Conservation (phyloP, 2,888 invertebrate genomes). For the Melanostoma mellinum region DNA sequence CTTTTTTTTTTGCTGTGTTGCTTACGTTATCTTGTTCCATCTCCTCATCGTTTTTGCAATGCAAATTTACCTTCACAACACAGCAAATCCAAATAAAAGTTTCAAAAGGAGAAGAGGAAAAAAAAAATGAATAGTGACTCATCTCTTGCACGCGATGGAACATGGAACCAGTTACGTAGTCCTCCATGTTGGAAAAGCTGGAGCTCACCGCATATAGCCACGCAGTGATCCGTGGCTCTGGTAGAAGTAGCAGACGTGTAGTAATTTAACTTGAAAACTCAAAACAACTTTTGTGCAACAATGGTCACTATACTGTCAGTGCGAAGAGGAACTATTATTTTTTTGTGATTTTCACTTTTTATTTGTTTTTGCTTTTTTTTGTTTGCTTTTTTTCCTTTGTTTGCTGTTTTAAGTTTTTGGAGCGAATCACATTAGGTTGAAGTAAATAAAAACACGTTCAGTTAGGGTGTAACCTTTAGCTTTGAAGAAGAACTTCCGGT, state of each 20-base stretch:
- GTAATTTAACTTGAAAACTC: conserved; percentile 50
- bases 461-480: conserved; percentile 40
- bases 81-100: conserved; percentile 29
- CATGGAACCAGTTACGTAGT: conserved; percentile 59
- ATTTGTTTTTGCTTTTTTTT: conserved; percentile 16
- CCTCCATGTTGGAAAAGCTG: conserved; percentile 37
- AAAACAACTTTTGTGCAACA: conserved; percentile 67
- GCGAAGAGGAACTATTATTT: conserved; percentile 35
- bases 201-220: conserved; percentile 24
- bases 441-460: conserved; percentile 45
- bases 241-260: conserved; percentile 50
- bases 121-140: conserved; percentile 54
- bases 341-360: conserved; percentile 55
- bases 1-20: conserved; percentile 22
- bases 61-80: conserved; percentile 68
- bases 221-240: conserved; percentile 59
- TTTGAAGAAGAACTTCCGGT: conserved; percentile 52
- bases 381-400: conserved; percentile 21
- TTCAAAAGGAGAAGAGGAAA: conserved; percentile 24
- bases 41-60: conserved; percentile 66
- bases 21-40: conserved; percentile 59
- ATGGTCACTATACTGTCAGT: conserved; percentile 59
- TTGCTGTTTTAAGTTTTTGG: conserved; percentile 60
- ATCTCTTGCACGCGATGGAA: conserved; percentile 70
- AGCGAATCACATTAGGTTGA: conserved; percentile 58